A percentile compares a stretch with the other conserved stretches of the same genome.
Evolutionary conservation across 2,888 invertebrate species (phyloP).

Genomic region (Orgyia antiqua): DNA sequence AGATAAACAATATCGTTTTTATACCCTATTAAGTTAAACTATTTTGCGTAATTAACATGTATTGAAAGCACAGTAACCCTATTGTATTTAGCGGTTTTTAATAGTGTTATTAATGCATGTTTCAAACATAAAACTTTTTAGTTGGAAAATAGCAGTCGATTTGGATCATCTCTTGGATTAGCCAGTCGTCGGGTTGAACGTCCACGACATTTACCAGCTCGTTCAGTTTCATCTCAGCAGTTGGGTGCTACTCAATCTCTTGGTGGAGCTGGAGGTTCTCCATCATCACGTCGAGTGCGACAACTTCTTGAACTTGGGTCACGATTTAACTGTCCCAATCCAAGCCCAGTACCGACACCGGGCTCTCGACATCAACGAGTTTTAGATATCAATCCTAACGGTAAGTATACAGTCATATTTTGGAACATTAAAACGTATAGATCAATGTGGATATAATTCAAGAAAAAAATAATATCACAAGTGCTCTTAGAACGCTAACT

Average conservation of each 20-base stretch:
- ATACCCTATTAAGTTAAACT: no score
- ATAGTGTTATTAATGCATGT: background rate
- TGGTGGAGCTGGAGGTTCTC: conserved; percentile 70
- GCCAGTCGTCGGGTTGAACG: conserved; percentile 74
- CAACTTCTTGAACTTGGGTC: conserved; percentile 86
- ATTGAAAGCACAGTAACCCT: no score
- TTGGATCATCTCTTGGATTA: conserved; percentile 74
- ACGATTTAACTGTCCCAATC: conserved; percentile 80
- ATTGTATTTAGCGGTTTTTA: background rate
- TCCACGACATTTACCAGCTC: conserved; percentile 82
- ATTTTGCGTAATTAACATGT: no score
- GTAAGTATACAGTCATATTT: no score
- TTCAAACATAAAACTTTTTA: conserved; percentile 20
- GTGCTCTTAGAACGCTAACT: no score
- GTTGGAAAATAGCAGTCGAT: conserved; percentile 80
- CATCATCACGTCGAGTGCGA: conserved; percentile 88
- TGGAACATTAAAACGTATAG: no score
- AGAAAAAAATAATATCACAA: no score
- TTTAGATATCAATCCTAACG: conserved; percentile 93
- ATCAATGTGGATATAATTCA: no score
- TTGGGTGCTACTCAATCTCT: conserved; percentile 67
- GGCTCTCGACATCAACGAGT: conserved; percentile 88
- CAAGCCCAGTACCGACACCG: conserved; percentile 87
- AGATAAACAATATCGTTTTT: no score
- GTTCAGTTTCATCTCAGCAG: conserved; percentile 86